phyloP scores from a whole-genome alignment of 2,113 vertebrate genomes.

The Aythya baeri region DNA sequence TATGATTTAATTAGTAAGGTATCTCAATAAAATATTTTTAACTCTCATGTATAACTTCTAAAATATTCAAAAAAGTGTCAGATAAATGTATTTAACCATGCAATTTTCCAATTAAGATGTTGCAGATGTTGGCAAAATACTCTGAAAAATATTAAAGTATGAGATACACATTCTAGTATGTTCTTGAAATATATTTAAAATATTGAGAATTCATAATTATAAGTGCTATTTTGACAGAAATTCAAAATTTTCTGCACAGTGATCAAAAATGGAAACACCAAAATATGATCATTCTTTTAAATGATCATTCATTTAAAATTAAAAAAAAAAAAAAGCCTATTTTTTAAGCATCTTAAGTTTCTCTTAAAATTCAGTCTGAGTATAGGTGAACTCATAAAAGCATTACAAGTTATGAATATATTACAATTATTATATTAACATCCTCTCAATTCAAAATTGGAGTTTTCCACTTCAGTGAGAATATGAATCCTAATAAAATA shows the following conservation, averaged over 20 bases:
- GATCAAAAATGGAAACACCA: background rate
- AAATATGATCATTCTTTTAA: background rate
- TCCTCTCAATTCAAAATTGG: background rate
- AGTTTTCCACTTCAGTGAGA: slow-evolving; percentile 24
- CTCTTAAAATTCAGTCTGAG: slow-evolving; percentile 20
- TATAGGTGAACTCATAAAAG: slow-evolving; percentile 6
- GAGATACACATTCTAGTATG: background rate
- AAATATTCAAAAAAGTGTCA: background rate
- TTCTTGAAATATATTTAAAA: background rate
- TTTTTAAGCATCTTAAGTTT: background rate
- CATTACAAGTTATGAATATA: slow-evolving; percentile 21
- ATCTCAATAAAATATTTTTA: background rate
- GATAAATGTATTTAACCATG: background rate
- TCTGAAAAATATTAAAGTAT: background rate
- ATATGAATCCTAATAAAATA: slow-evolving; percentile 25
- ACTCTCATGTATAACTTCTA: background rate
- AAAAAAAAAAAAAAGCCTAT: background rate
- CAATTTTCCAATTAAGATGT: background rate
- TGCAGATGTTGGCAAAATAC: background rate
- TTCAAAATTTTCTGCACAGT: background rate
- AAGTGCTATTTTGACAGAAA: background rate
- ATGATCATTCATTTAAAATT: background rate
- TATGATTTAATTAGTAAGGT: background rate
- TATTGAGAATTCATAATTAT: background rate
- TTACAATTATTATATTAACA: slow-evolving; percentile 30